Percentiles rank a stretch among this genome's conserved stretches.
These are phyloP conservation scores for Alitta virens DNA, from an alignment of 2,888 invertebrate species.

Conservation along the genomic window DNA sequence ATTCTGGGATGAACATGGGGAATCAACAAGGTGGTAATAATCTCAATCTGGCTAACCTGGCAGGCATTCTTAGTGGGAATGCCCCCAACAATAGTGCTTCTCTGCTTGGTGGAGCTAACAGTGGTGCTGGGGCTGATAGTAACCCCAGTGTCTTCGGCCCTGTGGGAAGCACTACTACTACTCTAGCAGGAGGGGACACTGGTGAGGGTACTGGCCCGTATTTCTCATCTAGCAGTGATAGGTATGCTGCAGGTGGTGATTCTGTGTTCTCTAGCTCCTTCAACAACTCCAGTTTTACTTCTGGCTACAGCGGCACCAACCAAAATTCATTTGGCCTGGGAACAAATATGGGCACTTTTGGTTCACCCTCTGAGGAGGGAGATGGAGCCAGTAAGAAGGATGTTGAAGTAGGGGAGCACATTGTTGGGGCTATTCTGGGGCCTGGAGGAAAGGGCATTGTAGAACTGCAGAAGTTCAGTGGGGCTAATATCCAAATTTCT, in stretches of 20 bases:
- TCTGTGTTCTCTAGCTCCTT: conserved; percentile 20
- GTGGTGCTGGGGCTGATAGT: conserved; percentile 5
- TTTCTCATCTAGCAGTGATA: conserved; percentile 40
- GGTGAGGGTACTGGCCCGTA: conserved; percentile 21
- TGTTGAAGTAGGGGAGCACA: conserved; percentile 81
- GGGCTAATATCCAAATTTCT: conserved; percentile 96
- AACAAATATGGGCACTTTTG: conserved; percentile 57
- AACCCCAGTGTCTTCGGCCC: conserved; percentile 42
- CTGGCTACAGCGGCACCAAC: conserved; percentile 60
- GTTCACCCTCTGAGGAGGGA: conserved; percentile 14
- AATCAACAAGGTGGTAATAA: conserved; percentile 11
- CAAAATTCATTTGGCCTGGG: conserved; percentile 86
- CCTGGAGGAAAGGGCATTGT: conserved; percentile 94
- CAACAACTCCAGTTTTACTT: conserved; percentile 18
- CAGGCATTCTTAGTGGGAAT: conserved; percentile 25
- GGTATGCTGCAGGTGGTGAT: conserved; percentile 35
- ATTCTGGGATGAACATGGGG: conserved; percentile 9
- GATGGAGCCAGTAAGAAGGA: conserved; percentile 62
- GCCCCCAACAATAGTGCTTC: conserved; percentile 7
- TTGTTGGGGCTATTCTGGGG: conserved; percentile 96
- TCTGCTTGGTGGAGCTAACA: not conserved
- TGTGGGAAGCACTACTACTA: conserved; percentile 37
- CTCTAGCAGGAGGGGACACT: conserved; percentile 24
- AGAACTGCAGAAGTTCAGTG: conserved; percentile 95
- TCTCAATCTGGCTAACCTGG: conserved; percentile 28